These are phyloP conservation scores for Echinarachnius parma DNA, from an alignment of 53 echinoderm and acorn worm genomes.

Conservation along the genomic window DNA sequence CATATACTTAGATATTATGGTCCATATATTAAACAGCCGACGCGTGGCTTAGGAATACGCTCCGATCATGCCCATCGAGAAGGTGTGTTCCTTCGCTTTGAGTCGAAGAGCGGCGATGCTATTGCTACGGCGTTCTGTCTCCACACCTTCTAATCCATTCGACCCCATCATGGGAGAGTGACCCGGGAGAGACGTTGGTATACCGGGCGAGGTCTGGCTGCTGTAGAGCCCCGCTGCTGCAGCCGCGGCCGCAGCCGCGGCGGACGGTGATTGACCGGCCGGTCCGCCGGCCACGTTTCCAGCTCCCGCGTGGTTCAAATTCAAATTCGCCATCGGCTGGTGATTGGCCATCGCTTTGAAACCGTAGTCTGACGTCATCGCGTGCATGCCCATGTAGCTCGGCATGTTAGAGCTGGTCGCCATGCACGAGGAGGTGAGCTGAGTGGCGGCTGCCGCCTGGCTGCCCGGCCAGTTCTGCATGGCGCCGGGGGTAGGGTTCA, in stretches of 20 bases:
- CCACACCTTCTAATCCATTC: constrained; percentile 43
- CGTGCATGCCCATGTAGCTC: constrained; percentile 85
- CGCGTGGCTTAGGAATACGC: constrained; percentile 65
- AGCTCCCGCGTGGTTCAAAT: no score
- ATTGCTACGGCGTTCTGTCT: constrained; percentile 77
- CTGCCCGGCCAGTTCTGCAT: constrained; percentile 42
- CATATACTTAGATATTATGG: no score
- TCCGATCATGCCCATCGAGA: constrained; percentile 85
- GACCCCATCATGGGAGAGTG: constrained; percentile 43
- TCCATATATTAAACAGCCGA: no score
- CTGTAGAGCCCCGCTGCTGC: constrained; percentile 40
- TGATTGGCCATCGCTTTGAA: constrained; percentile 32
- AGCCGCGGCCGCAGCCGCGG: constrained; percentile 29
- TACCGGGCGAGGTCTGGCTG: constrained; percentile 44
- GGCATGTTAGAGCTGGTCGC: constrained; percentile 71
- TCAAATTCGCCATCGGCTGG: constrained; percentile 9
- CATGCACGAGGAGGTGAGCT: constrained; percentile 75
- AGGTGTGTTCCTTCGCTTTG: constrained; percentile 97
- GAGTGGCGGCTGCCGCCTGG: constrained; percentile 15
- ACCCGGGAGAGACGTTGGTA: constrained; percentile 52
- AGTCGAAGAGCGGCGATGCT: constrained; percentile 90
- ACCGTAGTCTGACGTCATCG: constrained; percentile 57
- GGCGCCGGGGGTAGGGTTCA: constrained; percentile 9
- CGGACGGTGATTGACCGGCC: constrained; percentile 8
- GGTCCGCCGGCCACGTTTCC: constrained; percentile 4